A percentile compares a stretch with the other conserved stretches of the same genome.
Conservation (phyloP, 2,113 vertebrate genomes). For the Sardina pilchardus region DNA sequence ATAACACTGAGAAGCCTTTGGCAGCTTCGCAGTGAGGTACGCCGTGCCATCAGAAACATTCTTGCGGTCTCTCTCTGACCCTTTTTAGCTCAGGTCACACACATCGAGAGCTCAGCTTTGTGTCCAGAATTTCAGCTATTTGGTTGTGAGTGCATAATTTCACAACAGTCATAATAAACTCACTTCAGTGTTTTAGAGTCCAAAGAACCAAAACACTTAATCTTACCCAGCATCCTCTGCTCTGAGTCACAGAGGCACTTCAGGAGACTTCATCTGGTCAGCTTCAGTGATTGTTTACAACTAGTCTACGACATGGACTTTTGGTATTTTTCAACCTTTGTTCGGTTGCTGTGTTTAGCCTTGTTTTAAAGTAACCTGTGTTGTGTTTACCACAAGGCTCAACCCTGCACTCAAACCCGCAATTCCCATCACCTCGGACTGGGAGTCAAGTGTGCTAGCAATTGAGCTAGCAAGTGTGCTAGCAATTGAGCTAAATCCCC, state of each 20-base stretch:
- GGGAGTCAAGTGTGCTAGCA: too few species aligned
- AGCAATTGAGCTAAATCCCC: too few species aligned
- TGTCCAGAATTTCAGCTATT: slow-evolving; percentile 33
- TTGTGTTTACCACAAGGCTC: too few species aligned
- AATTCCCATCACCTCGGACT: too few species aligned
- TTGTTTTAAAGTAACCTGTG: too few species aligned
- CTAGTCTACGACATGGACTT: not conserved
- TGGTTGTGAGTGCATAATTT: slow-evolving; percentile 36
- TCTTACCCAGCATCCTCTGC: not conserved
- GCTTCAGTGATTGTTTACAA: not conserved
- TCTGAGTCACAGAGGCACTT: not conserved
- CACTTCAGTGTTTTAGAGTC: slow-evolving; percentile 13
- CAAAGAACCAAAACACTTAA: slow-evolving; percentile 21
- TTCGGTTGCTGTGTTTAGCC: not conserved
- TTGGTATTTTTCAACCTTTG: not conserved
- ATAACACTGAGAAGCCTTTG: not conserved
- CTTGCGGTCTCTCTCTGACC: slow-evolving; percentile 15
- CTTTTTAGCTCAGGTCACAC: slow-evolving; percentile 26
- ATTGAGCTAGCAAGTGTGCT: too few species aligned
- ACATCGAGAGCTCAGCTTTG: not conserved
- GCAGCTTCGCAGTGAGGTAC: not conserved
- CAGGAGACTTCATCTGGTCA: not conserved
- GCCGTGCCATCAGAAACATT: slow-evolving; percentile 28
- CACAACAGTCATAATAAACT: slow-evolving; percentile 27
- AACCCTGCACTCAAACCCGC: too few species aligned